Base-by-base conservation (phyloP, 2,888 invertebrate genomes). In the Drosophila sordidapex region DNA sequence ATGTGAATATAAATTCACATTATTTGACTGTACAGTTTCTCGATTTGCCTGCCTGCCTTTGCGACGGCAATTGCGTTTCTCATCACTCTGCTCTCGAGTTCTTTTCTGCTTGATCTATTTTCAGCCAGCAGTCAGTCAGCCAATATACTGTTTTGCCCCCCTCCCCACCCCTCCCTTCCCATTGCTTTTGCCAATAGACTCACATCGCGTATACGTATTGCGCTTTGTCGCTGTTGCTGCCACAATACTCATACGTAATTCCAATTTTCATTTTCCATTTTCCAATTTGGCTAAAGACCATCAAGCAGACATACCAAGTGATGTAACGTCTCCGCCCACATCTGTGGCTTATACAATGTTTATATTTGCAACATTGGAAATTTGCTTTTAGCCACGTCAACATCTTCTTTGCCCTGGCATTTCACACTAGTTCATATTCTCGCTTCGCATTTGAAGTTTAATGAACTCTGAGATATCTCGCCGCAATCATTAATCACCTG, bases 101-200 rank as follows among this genome's bases (percentile, higher is more conserved):
- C 60, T 56, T 66, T 81, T 85, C 84, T 82, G 89, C 85, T 89
- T 87, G 87, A 89, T 89, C 91, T 91, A 91, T 91, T 91, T 91
- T 91, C 83, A 73, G 86, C 82, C 74, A 66, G 54, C 70, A 38
- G 36, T 70, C 52, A 68, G 73, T 60, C 70, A 61, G 72, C 54
- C 59, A 38, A 54, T 65, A 40, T 33, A 36, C 15, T 36, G 25
- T 53, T 29, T 31, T 2, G 21, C 10, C 13, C 48, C 58, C 43
- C 25, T n/a, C 7, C 27, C 13, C 10, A 4, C 31, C 25, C 15
- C 25, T 27, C 4, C 18, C 21, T 0, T 31, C 0, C 8, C 18
- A 15, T 46, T 48, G 46, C 18, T 40, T 38, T 11, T 40, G 59
- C 46, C 52, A 29, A 29, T 38, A 33, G 38, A 54, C 61, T 59